phyloP scores from a whole-genome alignment of 1,140 invertebrate genomes.

The Heliconius congener region DNA sequence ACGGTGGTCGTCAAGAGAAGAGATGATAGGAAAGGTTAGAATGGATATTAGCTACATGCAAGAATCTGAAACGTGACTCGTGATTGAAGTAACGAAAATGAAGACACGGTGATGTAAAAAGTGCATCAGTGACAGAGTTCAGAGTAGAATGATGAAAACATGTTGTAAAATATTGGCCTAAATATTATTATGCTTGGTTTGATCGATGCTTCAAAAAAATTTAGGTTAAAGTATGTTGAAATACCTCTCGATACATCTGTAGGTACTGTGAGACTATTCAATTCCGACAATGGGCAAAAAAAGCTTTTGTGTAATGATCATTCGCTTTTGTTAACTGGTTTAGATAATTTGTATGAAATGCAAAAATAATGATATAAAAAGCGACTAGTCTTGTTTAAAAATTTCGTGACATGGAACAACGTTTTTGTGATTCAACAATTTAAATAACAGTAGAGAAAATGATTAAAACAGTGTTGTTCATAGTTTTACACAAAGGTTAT shows the following conservation, averaged over 20 bases:
- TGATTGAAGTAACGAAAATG: slow-evolving; percentile 17
- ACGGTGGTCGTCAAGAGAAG: slow-evolving; percentile 74
- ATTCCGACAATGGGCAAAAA: background rate
- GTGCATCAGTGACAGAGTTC: background rate
- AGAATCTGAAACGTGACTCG: slow-evolving; percentile 21
- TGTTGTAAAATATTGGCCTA: background rate
- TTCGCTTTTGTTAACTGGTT: background rate
- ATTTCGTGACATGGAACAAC: background rate
- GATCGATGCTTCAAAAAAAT: background rate
- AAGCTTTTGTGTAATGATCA: background rate
- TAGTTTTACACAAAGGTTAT: background rate
- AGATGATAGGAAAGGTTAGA: slow-evolving; percentile 68
- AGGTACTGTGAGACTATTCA: background rate
- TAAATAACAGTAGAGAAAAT: background rate
- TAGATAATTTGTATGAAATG: background rate
- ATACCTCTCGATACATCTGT: background rate
- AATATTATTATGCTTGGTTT: background rate
- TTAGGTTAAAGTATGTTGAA: background rate
- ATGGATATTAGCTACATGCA: slow-evolving; percentile 38
- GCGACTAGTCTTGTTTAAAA: background rate
- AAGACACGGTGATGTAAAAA: background rate
- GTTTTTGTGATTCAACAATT: background rate
- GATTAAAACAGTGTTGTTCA: background rate
- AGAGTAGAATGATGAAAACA: slow-evolving; percentile 7
- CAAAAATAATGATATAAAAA: background rate